phyloP scores from a whole-genome alignment of 2,113 vertebrate genomes.

The Ceyx melanurus region DNA sequence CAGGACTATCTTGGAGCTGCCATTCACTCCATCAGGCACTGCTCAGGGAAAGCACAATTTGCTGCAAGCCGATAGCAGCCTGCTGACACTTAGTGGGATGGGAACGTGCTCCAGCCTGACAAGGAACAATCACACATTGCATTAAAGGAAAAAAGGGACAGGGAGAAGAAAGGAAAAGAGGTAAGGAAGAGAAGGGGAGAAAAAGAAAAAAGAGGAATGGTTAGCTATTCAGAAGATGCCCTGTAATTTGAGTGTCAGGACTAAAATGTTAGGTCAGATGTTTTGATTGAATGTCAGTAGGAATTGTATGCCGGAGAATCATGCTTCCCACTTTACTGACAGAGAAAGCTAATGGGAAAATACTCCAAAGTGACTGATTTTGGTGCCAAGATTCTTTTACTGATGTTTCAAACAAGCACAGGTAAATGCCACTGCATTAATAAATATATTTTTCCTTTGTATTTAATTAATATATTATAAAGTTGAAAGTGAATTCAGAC shows the following conservation, averaged over 20 bases:
- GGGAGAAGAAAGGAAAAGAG: background rate
- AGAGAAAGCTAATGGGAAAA: conserved; percentile 66
- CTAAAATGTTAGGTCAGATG: conserved; percentile 72
- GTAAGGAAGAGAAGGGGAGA: background rate
- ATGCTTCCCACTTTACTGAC: conserved; percentile 50
- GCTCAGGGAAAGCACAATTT: conserved; percentile 59
- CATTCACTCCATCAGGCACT: conserved; percentile 40
- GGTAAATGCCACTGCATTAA: conserved; percentile 21
- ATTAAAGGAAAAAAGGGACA: conserved; percentile 44
- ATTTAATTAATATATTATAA: conserved; percentile 25
- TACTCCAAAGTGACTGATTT: conserved; percentile 61
- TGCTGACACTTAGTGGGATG: conserved; percentile 52
- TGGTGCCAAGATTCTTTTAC: conserved; percentile 10
- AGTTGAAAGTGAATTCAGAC: background rate
- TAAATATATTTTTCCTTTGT: background rate
- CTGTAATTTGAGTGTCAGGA: conserved; percentile 68
- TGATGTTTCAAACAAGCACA: conserved; percentile 34
- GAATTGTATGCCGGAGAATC: conserved; percentile 29
- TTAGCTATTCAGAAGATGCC: conserved; percentile 53
- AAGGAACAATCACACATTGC: conserved; percentile 46
- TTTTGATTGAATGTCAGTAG: conserved; percentile 67
- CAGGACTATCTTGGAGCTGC: conserved; percentile 24
- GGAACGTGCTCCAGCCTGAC: conserved; percentile 58
- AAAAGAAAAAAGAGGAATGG: background rate
- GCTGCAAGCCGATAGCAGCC: conserved; percentile 36